Conservation (phyloP, 92 coral and sea anemone genomes). For the Porites evermanni region DNA sequence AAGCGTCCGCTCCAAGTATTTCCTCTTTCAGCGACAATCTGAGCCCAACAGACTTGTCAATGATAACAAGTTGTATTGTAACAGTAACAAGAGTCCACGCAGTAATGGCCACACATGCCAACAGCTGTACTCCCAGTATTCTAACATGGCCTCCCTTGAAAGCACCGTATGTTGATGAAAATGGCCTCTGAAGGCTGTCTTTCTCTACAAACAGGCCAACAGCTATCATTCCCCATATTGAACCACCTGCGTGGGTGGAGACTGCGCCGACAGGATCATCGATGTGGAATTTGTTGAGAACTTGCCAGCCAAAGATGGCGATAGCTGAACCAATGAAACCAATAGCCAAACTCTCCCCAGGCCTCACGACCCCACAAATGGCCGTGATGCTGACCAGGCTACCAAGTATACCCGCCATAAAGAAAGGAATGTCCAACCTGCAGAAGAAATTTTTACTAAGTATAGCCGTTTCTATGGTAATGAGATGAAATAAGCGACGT, state of each 20-base stretch:
- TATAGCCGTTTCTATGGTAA: neutral
- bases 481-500: neutral
- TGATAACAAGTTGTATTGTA: slow-evolving; percentile 58
- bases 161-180: slow-evolving; percentile 81
- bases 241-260: slow-evolving; percentile 88
- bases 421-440: slow-evolving; percentile 83
- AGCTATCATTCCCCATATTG: slow-evolving; percentile 90
- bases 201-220: slow-evolving; percentile 89
- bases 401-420: slow-evolving; percentile 89
- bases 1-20: slow-evolving; percentile 68
- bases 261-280: slow-evolving; percentile 93
- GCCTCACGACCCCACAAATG: slow-evolving; percentile 92
- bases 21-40: slow-evolving; percentile 68
- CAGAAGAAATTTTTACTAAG: neutral
- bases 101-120: slow-evolving; percentile 70
- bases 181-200: slow-evolving; percentile 75
- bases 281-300: slow-evolving; percentile 69
- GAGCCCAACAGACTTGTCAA: slow-evolving; percentile 66
- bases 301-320: slow-evolving; percentile 82
- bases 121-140: slow-evolving; percentile 70
- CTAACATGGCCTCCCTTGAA: slow-evolving; percentile 84
- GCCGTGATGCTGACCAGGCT: slow-evolving; percentile 95
- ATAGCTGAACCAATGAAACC: slow-evolving; percentile 84
- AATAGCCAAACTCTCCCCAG: slow-evolving; percentile 89
- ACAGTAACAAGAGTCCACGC: slow-evolving; percentile 65